Evolutionary conservation across 2,888 invertebrate species (phyloP).

Genomic region (Charanyca ferruginea): DNA sequence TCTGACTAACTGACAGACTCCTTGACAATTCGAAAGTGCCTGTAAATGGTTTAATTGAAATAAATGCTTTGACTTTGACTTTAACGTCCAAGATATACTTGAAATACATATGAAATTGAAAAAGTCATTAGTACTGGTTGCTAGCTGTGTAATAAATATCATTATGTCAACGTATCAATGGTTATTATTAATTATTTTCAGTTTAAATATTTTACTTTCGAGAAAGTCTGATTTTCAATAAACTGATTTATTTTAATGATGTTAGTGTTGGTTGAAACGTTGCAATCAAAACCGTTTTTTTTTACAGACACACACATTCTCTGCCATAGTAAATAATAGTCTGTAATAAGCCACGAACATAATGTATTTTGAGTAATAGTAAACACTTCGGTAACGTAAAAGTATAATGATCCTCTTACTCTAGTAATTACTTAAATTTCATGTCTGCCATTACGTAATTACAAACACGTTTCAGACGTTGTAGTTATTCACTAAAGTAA

Average conservation of each 20-base stretch:
- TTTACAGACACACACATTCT: background rate
- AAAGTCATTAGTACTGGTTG: too few relatives aligned
- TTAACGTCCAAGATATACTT: too few relatives aligned
- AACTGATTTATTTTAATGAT: background rate
- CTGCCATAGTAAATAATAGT: background rate
- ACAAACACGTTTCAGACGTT: slow-evolving; percentile 41
- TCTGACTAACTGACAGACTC: too few relatives aligned
- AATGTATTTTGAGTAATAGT: background rate
- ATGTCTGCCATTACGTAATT: slow-evolving; percentile 36
- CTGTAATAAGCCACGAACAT: background rate
- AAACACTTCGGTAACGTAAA: too few relatives aligned
- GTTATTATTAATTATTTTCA: too few relatives aligned
- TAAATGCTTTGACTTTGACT: too few relatives aligned
- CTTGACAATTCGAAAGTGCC: too few relatives aligned
- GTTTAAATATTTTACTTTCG: background rate
- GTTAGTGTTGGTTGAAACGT: background rate
- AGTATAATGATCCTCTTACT: too few relatives aligned
- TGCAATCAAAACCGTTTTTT: background rate
- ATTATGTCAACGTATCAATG: background rate
- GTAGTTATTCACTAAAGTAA: slow-evolving; percentile 57
- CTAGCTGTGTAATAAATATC: background rate
- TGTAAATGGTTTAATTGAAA: too few relatives aligned
- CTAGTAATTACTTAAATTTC: background rate
- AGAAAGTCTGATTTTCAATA: background rate
- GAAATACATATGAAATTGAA: too few relatives aligned